These are phyloP conservation scores for Oryctes rhinoceros DNA, from an alignment of 1,140 invertebrate genomes.

Conservation along the genomic window DNA sequence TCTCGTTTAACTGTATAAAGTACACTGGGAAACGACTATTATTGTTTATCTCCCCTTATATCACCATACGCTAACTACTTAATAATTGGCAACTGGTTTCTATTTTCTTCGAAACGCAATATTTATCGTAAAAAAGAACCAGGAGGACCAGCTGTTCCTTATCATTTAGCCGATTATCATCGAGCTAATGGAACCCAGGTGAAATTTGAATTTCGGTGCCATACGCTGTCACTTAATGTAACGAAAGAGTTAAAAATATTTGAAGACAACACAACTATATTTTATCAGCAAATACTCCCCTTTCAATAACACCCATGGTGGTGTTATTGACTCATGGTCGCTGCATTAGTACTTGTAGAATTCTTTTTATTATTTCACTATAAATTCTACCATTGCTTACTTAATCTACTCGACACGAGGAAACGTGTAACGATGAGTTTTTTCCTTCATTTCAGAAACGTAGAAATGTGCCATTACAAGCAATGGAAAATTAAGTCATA, in stretches of 20 bases:
- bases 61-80: slow-evolving; percentile 50
- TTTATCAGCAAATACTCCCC: too few relatives aligned
- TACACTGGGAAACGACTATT: slow-evolving; percentile 49
- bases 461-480: too few relatives aligned
- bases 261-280: not conserved
- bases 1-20: slow-evolving; percentile 51
- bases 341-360: too few relatives aligned
- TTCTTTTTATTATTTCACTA: too few relatives aligned
- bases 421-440: too few relatives aligned
- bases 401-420: too few relatives aligned
- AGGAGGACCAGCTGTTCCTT: slow-evolving; percentile 26
- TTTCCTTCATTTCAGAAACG: too few relatives aligned
- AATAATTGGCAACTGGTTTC: slow-evolving; percentile 49
- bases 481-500: too few relatives aligned
- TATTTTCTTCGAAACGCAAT: slow-evolving; percentile 31
- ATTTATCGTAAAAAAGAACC: too few relatives aligned
- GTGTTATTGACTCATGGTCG: too few relatives aligned
- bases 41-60: slow-evolving; percentile 49
- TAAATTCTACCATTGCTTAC: too few relatives aligned
- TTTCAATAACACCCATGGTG: too few relatives aligned
- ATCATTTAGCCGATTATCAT: not conserved
- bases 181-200: not conserved
- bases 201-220: not conserved
- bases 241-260: not conserved
- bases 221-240: not conserved